Percentiles rank a stretch among this genome's conserved stretches.
Conservation (phyloP, 2,113 vertebrate genomes). For the Verasper variegatus region DNA sequence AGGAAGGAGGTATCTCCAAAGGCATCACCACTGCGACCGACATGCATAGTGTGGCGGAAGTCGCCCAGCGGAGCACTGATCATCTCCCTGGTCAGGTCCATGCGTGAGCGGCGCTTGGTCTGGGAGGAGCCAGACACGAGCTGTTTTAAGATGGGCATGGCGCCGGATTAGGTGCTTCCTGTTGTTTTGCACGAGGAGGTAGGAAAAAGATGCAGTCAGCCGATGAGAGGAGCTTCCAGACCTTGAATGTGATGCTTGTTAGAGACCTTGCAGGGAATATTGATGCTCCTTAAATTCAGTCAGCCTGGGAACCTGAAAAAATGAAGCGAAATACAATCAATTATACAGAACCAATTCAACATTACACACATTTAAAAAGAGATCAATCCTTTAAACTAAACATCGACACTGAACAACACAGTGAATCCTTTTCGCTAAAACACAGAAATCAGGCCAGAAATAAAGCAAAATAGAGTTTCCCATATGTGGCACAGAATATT, state of each 20-base stretch:
- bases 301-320: constrained; percentile 57
- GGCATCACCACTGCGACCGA: constrained; percentile 93
- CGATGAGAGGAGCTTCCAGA: background rate
- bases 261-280: background rate
- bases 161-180: constrained; percentile 7
- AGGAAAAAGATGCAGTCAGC: background rate
- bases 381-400: background rate
- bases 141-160: constrained; percentile 97
- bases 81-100: constrained; percentile 96
- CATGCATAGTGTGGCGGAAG: constrained; percentile 99
- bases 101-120: constrained; percentile 92
- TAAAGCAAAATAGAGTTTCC: too few relatives aligned
- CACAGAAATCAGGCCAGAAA: too few relatives aligned
- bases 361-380: background rate
- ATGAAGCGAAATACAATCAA: constrained; percentile 8
- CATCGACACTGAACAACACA: background rate
- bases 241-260: background rate
- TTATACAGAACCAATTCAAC: background rate
- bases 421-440: too few relatives aligned
- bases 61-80: constrained; percentile 97
- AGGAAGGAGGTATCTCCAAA: constrained; percentile 99
- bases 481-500: background rate
- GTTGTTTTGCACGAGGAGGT: background rate
- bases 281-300: constrained; percentile 38
- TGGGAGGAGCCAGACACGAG: constrained; percentile 92